These are phyloP conservation scores for Strix aluco DNA, from an alignment of 2,113 vertebrate genomes.

Conservation along the genomic window DNA sequence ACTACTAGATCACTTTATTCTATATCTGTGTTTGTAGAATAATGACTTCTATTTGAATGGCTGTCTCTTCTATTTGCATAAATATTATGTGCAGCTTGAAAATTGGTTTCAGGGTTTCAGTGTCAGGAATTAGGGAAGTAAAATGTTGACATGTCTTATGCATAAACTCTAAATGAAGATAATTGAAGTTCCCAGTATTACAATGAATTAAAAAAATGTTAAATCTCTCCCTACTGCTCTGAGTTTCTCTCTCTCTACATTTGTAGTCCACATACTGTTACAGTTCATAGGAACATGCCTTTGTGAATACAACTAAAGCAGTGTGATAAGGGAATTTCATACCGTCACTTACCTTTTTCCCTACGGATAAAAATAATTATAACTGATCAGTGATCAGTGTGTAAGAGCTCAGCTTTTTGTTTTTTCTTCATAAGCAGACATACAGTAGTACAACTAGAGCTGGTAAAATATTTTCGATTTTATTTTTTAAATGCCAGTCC, in stretches of 20 bases:
- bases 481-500: background rate
- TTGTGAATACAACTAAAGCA: background rate
- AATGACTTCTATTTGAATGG: constrained; percentile 34
- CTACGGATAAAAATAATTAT: background rate
- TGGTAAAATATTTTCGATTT: background rate
- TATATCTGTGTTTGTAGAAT: constrained; percentile 1
- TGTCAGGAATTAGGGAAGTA: constrained; percentile 44
- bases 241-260: background rate
- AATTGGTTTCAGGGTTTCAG: constrained; percentile 49
- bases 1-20: constrained; percentile 34
- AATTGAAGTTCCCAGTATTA: constrained; percentile 18
- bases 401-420: background rate
- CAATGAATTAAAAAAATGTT: constrained; percentile 6
- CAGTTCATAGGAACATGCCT: background rate
- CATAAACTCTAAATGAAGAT: constrained; percentile 30
- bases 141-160: constrained; percentile 25
- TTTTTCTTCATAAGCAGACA: background rate
- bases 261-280: background rate
- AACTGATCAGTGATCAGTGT: background rate
- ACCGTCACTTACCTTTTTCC: background rate
- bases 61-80: constrained; percentile 52
- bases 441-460: background rate
- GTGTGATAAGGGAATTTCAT: background rate
- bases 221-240: background rate
- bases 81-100: constrained; percentile 29